A percentile compares a stretch with the other conserved stretches of the same genome.
phyloP scores from a whole-genome alignment of 2,888 invertebrate genomes.

The Alentia gelatinosa region DNA sequence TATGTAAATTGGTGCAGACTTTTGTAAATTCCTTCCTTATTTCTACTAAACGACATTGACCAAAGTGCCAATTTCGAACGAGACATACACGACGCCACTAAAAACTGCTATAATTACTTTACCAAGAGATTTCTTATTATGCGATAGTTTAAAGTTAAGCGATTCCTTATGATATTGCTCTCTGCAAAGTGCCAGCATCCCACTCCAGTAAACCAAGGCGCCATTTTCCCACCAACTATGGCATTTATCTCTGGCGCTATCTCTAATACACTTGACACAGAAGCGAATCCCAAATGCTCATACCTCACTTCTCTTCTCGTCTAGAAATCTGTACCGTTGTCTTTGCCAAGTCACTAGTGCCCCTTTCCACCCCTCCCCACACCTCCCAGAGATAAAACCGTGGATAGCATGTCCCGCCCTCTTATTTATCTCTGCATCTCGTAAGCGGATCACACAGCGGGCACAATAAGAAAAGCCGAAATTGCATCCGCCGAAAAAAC shows the following conservation, averaged over 20 bases:
- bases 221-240: not conserved
- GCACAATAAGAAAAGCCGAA: conserved; percentile 6
- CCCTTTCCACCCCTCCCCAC: not conserved
- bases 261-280: conserved; percentile 36
- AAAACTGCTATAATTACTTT: no score
- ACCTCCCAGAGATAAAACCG: conserved; percentile 29
- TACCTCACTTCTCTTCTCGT: no score
- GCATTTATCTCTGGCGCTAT: not conserved
- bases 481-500: conserved; percentile 37
- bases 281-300: not conserved
- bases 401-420: conserved; percentile 31
- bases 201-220: no score
- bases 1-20: no score
- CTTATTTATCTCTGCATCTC: conserved; percentile 49
- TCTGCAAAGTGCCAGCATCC: not conserved
- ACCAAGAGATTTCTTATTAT: no score
- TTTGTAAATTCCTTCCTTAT: no score
- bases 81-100: no score
- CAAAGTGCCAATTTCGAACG: no score
- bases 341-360: no score
- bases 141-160: no score
- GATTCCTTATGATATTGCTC: not conserved
- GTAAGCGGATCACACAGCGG: conserved; percentile 47
- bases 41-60: no score
- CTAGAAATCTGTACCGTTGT: no score